Evolutionary conservation across 2,113 vertebrate genomes (phyloP).

Genomic region (Malaclemys terrapin): DNA sequence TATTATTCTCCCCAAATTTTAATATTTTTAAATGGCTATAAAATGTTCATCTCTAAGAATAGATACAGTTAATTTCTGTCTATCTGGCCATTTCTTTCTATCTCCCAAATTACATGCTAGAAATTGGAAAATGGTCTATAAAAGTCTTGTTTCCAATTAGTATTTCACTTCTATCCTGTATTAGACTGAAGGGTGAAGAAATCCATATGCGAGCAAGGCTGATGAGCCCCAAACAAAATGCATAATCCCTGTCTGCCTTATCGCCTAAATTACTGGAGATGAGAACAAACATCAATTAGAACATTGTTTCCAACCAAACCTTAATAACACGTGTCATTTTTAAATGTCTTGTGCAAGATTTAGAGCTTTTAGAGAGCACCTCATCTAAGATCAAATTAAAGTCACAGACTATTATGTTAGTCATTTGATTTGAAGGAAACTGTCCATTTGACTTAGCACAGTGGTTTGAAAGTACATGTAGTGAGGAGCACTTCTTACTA

Average conservation of each 20-base stretch:
- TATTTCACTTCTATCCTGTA: background rate
- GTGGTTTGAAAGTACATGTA: background rate
- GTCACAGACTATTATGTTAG: conserved; percentile 14
- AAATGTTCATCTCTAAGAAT: background rate
- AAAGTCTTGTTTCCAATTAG: background rate
- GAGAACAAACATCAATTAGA: conserved; percentile 10
- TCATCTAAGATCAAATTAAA: conserved; percentile 54
- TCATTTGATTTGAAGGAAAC: conserved; percentile 39
- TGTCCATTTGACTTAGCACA: background rate
- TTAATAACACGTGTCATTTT: conserved; percentile 24
- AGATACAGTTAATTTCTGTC: background rate
- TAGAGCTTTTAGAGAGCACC: background rate
- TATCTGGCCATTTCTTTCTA: background rate
- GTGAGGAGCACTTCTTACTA: background rate
- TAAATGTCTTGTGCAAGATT: conserved; percentile 17
- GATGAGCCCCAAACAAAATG: background rate
- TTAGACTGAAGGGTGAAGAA: background rate
- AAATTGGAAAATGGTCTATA: background rate
- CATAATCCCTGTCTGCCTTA: background rate
- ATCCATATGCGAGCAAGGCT: background rate
- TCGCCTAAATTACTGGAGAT: background rate
- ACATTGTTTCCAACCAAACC: background rate
- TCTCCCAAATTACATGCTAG: background rate
- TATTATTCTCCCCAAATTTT: background rate
- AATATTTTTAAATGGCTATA: background rate